Percentiles rank a stretch among this genome's conserved stretches.
Evolutionary conservation across 2,797 vertebrate genomes (phyloP).

Genomic region (Scarus forsteni): DNA sequence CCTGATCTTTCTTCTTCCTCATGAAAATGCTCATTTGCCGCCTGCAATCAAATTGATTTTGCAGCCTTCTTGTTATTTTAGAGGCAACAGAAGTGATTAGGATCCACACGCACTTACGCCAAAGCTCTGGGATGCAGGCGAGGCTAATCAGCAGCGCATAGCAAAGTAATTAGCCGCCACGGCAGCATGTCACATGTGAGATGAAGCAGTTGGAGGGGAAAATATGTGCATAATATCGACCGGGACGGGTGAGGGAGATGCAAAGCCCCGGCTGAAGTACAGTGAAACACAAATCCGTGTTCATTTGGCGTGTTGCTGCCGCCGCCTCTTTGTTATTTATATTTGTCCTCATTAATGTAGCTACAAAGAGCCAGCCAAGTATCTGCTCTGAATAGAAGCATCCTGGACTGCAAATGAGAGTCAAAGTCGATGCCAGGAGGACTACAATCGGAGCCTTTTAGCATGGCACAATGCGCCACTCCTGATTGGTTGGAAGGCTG

Average conservation of each 20-base stretch:
- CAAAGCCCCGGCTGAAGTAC: constrained; percentile 6
- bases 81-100: constrained; percentile 67
- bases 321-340: constrained; percentile 42
- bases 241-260: constrained; percentile 7
- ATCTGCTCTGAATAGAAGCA: constrained; percentile 28
- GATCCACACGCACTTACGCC: constrained; percentile 39
- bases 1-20: constrained; percentile 53
- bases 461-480: constrained; percentile 5
- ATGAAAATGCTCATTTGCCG: constrained; percentile 54
- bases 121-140: constrained; percentile 57
- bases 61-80: constrained; percentile 59
- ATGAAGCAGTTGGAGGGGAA: constrained; percentile 27
- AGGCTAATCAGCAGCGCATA: constrained; percentile 70
- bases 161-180: constrained; percentile 72
- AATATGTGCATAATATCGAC: constrained; percentile 35
- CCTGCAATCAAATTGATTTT: constrained; percentile 76
- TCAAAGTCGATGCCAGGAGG: constrained; percentile 27
- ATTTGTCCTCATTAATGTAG: constrained; percentile 46
- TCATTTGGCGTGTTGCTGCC: constrained; percentile 30
- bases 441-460: constrained; percentile 49
- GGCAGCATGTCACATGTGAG: constrained; percentile 42
- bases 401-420: constrained; percentile 42
- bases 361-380: constrained; percentile 34
- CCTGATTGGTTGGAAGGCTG: constrained; percentile 27
- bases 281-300: constrained; percentile 8